These are phyloP conservation scores for Bufotes viridis DNA, from an alignment of 2,797 vertebrate species.

Conservation along the genomic window DNA sequence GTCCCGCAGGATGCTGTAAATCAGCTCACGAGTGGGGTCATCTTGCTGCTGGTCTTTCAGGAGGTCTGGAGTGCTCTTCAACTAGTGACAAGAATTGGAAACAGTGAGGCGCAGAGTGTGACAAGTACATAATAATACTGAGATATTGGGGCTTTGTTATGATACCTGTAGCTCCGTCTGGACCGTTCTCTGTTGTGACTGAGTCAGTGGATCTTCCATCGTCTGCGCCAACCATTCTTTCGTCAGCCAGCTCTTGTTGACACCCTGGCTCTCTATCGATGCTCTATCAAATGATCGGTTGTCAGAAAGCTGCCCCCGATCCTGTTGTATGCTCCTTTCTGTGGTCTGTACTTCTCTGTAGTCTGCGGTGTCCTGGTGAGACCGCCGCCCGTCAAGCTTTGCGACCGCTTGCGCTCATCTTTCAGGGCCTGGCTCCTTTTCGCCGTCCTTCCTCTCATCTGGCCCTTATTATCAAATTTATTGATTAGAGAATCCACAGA, in stretches of 20 bases:
- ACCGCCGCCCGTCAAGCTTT: constrained; percentile 77
- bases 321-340: background rate
- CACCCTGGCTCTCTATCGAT: rapidly evolving
- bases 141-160: background rate
- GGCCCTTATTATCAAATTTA: constrained; percentile 81
- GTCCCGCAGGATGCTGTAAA: constrained; percentile 87
- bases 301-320: constrained; percentile 36
- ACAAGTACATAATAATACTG: background rate
- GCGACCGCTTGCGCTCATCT: constrained; percentile 80
- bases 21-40: constrained; percentile 79
- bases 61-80: constrained; percentile 93
- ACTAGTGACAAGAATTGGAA: constrained; percentile 59
- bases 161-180: constrained; percentile 56
- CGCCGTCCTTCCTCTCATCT: constrained; percentile 68
- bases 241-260: constrained; percentile 62
- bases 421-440: constrained; percentile 66
- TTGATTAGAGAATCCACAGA: constrained; percentile 80
- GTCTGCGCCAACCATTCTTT: constrained; percentile 67
- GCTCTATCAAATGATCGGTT: constrained; percentile 56
- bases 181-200: constrained; percentile 28
- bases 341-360: constrained; percentile 32
- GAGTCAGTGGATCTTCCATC: constrained; percentile 59
- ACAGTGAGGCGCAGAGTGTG: no score
- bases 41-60: constrained; percentile 87
- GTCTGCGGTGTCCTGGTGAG: background rate